Conservation (phyloP, 2,797 vertebrate genomes). For the Trichosurus vulpecula region DNA sequence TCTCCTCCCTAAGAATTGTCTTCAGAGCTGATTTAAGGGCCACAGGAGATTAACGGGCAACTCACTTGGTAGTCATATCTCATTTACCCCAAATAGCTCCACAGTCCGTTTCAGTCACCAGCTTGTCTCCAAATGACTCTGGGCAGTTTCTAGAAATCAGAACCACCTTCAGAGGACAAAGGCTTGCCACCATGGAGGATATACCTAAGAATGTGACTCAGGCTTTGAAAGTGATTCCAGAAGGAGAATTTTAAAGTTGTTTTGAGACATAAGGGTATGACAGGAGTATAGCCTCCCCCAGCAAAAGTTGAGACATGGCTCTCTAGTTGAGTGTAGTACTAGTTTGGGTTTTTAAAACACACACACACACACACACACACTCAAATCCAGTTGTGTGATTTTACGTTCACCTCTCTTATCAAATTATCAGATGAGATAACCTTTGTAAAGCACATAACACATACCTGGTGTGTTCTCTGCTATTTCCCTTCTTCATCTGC, state of each 20-base stretch:
- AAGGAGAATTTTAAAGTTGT: not conserved
- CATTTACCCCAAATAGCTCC: conserved; percentile 66
- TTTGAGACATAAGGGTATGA: not conserved
- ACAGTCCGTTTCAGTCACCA: conserved; percentile 62
- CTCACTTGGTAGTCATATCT: conserved; percentile 72
- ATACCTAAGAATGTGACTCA: conserved; percentile 38
- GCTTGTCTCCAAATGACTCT: conserved; percentile 18
- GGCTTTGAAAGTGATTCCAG: conserved; percentile 16
- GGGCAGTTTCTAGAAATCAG: conserved; percentile 45
- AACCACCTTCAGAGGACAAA: conserved; percentile 34
- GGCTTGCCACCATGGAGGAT: not conserved
- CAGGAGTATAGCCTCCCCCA: not conserved
- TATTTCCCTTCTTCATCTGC: no score
- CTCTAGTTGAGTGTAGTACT: not conserved
- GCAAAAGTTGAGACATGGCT: not conserved
- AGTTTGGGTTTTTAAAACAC: no score
- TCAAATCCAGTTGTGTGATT: no score
- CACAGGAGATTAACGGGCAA: conserved; percentile 40
- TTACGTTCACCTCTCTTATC: no score
- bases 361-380: no score
- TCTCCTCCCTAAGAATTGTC: conserved; percentile 62
- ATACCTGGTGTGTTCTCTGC: no score
- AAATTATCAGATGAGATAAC: no score
- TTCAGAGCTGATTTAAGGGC: conserved; percentile 56
- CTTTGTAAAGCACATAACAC: no score